Conservation (phyloP, 2,113 vertebrate genomes). For the Asarcornis scutulata region DNA sequence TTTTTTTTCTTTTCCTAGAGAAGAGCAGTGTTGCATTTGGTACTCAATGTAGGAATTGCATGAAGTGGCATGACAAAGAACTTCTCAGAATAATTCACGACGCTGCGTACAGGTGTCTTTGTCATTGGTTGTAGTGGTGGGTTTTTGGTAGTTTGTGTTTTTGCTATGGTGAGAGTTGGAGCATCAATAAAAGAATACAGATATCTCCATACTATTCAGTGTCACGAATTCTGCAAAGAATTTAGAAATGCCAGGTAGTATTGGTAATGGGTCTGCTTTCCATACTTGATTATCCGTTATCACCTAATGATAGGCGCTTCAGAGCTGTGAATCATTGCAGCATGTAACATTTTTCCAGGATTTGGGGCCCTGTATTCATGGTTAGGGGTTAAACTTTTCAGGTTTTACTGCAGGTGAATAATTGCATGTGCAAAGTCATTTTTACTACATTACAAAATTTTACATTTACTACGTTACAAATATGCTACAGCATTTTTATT, state of each 20-base stretch:
- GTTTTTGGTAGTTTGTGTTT: background rate
- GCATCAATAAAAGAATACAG: background rate
- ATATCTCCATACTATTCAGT: background rate
- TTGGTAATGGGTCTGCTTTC: background rate
- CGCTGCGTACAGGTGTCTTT: background rate
- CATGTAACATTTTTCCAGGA: background rate
- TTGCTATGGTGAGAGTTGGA: too few species aligned
- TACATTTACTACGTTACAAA: too few species aligned
- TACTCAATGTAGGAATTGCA: background rate
- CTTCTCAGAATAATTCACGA: background rate
- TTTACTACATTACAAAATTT: too few species aligned
- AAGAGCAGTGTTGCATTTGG: background rate
- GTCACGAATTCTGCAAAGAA: background rate
- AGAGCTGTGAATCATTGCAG: background rate
- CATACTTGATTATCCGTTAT: background rate
- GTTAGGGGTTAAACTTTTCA: background rate
- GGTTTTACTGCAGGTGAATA: background rate
- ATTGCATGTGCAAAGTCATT: background rate
- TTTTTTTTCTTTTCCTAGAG: background rate
- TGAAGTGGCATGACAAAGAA: background rate
- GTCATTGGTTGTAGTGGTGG: background rate
- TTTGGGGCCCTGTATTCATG: background rate
- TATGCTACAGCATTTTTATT: background rate
- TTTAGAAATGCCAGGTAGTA: background rate
- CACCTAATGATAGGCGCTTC: background rate